Evolutionary conservation across 2,113 vertebrate species (phyloP).

Genomic region (Nannobrachium achirus): DNA sequence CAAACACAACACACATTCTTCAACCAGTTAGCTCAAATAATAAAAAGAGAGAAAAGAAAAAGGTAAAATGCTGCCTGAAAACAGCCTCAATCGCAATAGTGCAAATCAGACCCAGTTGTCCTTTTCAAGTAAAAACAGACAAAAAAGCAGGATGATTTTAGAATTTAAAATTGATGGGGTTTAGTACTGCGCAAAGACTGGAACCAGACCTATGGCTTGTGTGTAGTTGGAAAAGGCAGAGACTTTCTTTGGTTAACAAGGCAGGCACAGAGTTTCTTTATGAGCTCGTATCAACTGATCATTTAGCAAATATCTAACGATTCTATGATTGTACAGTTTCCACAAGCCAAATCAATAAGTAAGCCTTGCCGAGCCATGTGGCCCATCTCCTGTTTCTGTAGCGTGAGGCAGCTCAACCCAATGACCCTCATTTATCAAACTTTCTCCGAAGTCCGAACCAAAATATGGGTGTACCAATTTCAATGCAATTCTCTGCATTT

Average conservation of each 20-base stretch:
- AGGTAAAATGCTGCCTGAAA: slow-evolving; percentile 51
- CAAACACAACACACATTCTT: slow-evolving; percentile 9
- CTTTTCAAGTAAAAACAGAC: slow-evolving; percentile 85
- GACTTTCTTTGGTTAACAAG: slow-evolving; percentile 71
- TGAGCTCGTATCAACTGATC: slow-evolving; percentile 26
- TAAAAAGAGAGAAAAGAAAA: slow-evolving; percentile 14
- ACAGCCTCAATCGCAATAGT: slow-evolving; percentile 71
- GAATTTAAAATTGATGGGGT: slow-evolving; percentile 10
- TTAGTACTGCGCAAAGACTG: slow-evolving; percentile 13
- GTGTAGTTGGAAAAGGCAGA: slow-evolving; percentile 42
- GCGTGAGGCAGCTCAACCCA: slow-evolving; percentile 64
- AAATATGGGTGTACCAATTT: too few relatives aligned
- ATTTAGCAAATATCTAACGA: slow-evolving; percentile 34
- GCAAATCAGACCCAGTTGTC: slow-evolving; percentile 88
- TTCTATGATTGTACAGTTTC: slow-evolving; percentile 45
- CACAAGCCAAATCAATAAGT: slow-evolving; percentile 13
- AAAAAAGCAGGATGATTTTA: slow-evolving; percentile 60
- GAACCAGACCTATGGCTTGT: slow-evolving; percentile 61
- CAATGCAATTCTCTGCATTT: too few relatives aligned
- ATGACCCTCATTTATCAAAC: slow-evolving; percentile 6
- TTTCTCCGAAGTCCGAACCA: too few relatives aligned
- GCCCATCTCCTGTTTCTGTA: too few relatives aligned
- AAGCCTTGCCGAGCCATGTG: too few relatives aligned
- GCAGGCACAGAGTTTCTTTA: slow-evolving; percentile 27
- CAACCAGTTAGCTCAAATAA: slow-evolving; percentile 24